These are phyloP conservation scores for Dasyornis broadbenti DNA, from an alignment of 2,113 vertebrate genomes.

Conservation along the genomic window DNA sequence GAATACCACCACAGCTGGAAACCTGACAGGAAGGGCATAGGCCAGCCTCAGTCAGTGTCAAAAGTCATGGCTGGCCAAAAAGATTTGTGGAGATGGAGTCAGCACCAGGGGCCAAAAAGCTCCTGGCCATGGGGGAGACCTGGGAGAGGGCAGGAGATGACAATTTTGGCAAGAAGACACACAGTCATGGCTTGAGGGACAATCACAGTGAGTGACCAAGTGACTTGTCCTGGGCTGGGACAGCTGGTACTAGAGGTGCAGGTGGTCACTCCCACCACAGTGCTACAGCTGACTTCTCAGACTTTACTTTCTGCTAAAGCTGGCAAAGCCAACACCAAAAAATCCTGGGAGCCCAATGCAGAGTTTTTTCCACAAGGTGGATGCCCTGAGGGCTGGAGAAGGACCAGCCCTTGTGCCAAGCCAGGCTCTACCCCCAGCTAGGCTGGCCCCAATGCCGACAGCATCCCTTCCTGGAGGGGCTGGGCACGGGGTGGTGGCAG, in stretches of 20 bases:
- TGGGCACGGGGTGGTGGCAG: not conserved
- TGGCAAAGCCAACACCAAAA: not conserved
- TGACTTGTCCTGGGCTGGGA: not conserved
- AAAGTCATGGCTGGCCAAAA: not conserved
- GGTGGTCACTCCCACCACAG: not conserved
- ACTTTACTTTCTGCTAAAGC: not conserved
- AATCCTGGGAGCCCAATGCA: not conserved
- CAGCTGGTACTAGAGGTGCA: not conserved
- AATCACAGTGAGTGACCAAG: not conserved
- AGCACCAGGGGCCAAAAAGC: not conserved
- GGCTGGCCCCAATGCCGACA: not conserved
- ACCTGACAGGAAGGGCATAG: rapidly evolving
- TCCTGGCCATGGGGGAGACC: not conserved
- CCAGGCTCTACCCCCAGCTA: not conserved
- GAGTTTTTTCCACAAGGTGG: not conserved
- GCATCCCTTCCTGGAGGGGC: not conserved
- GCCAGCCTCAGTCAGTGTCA: not conserved
- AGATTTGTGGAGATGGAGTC: not conserved
- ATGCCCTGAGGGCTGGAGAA: not conserved
- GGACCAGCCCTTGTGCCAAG: not conserved
- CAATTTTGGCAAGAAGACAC: not conserved
- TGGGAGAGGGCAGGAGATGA: not conserved
- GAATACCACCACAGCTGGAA: not conserved
- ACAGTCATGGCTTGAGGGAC: not conserved
- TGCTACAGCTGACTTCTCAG: not conserved